Evolutionary conservation across 2,797 vertebrate genomes (phyloP).

Genomic region (Taeniopygia guttata): DNA sequence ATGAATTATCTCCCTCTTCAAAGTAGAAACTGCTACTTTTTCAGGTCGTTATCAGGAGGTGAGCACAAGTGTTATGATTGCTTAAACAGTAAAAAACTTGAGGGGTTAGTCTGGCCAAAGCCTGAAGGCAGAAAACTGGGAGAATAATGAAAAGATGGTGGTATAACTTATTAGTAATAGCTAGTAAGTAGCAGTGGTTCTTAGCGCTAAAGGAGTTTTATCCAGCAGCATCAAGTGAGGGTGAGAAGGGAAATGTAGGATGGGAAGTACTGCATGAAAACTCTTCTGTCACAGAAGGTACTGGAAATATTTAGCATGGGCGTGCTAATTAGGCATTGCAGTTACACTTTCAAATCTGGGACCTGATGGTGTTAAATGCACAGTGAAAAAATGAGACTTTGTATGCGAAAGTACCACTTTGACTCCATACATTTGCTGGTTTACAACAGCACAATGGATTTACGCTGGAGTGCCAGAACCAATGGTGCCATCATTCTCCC

Average conservation of each 20-base stretch:
- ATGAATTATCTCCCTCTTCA: not conserved
- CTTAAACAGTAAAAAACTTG: not conserved
- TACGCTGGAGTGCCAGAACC: not conserved
- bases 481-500: not conserved
- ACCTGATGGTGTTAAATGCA: not conserved
- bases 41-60: not conserved
- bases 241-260: not conserved
- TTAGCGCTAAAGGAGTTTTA: not conserved
- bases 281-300: not conserved
- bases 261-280: not conserved
- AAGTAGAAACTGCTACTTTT: not conserved
- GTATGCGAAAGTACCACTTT: not conserved
- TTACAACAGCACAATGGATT: not conserved
- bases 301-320: conserved; percentile 17
- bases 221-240: not conserved
- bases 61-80: not conserved
- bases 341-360: not conserved
- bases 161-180: not conserved
- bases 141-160: not conserved
- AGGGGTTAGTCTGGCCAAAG: not conserved
- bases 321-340: not conserved
- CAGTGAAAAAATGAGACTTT: not conserved
- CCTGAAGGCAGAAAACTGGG: not conserved
- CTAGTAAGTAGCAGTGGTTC: not conserved
- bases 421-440: not conserved